A percentile compares a stretch with the other conserved stretches of the same genome.
These are phyloP conservation scores for Hemiscyllium ocellatum DNA, from an alignment of 2,113 vertebrate genomes.

Conservation along the genomic window DNA sequence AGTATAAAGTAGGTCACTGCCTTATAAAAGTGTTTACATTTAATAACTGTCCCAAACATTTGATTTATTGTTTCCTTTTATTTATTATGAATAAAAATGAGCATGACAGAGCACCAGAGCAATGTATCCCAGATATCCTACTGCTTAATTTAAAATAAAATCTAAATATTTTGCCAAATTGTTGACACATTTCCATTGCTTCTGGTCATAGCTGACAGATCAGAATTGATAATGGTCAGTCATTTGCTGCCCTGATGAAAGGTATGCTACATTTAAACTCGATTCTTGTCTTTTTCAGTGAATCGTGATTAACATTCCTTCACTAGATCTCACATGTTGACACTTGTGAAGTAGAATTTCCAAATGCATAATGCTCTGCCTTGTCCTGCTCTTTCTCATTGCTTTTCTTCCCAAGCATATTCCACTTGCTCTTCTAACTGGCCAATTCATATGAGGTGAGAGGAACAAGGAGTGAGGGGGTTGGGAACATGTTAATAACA, in stretches of 20 bases:
- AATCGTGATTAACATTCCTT: background rate
- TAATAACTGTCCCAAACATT: background rate
- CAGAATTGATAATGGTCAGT: background rate
- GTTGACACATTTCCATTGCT: background rate
- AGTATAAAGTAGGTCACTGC: background rate
- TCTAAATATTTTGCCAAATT: slow-evolving; percentile 15
- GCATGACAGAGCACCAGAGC: background rate
- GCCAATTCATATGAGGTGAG: background rate
- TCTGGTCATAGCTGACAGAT: background rate
- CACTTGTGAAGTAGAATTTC: background rate
- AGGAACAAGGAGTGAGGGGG: background rate
- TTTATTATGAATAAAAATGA: background rate
- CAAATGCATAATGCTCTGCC: no score
- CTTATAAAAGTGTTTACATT: background rate
- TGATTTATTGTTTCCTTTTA: slow-evolving; percentile 12
- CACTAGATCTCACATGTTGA: background rate
- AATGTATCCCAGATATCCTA: slow-evolving; percentile 23
- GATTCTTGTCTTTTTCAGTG: background rate
- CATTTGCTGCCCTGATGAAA: background rate
- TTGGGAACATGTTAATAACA: no score
- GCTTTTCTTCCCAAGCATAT: background rate
- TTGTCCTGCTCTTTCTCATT: background rate
- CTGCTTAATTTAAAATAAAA: background rate
- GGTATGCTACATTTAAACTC: background rate
- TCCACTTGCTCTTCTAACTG: background rate